Percentiles rank a stretch among this genome's conserved stretches.
These are phyloP conservation scores for Charanyca ferruginea DNA, from an alignment of 2,888 invertebrate genomes.

Conservation along the genomic window DNA sequence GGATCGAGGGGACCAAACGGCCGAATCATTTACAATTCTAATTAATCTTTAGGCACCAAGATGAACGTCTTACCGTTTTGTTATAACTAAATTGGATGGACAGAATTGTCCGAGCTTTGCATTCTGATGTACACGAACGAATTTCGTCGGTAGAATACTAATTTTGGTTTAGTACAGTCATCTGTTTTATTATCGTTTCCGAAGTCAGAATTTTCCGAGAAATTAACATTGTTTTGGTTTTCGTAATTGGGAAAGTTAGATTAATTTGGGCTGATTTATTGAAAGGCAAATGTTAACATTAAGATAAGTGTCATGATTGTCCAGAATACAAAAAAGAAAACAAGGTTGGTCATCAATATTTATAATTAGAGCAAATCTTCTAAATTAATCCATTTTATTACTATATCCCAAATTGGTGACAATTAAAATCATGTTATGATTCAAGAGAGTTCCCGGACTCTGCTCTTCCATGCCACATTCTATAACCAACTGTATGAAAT, in stretches of 20 bases:
- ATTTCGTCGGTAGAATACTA: conserved; percentile 76
- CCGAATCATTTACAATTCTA: conserved; percentile 88
- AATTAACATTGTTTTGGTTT: conserved; percentile 51
- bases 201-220: conserved; percentile 40
- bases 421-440: too few species aligned
- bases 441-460: too few species aligned
- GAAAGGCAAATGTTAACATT: background rate
- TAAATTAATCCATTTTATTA: too few species aligned
- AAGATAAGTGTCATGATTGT: background rate
- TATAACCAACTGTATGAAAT: too few species aligned
- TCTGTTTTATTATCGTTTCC: conserved; percentile 60
- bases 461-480: too few species aligned
- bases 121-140: conserved; percentile 81
- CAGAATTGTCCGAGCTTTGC: conserved; percentile 83
- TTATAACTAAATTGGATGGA: conserved; percentile 80
- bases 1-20: conserved; percentile 80
- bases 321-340: background rate
- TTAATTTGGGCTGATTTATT: conserved; percentile 36
- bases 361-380: too few species aligned
- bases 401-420: too few species aligned
- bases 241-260: conserved; percentile 46
- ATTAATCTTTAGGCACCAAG: conserved; percentile 85
- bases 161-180: conserved; percentile 76
- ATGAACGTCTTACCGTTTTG: conserved; percentile 79
- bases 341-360: too few species aligned